These are phyloP conservation scores for Paramormyrops kingsleyae DNA, from an alignment of 2,113 vertebrate species.

Conservation along the genomic window DNA sequence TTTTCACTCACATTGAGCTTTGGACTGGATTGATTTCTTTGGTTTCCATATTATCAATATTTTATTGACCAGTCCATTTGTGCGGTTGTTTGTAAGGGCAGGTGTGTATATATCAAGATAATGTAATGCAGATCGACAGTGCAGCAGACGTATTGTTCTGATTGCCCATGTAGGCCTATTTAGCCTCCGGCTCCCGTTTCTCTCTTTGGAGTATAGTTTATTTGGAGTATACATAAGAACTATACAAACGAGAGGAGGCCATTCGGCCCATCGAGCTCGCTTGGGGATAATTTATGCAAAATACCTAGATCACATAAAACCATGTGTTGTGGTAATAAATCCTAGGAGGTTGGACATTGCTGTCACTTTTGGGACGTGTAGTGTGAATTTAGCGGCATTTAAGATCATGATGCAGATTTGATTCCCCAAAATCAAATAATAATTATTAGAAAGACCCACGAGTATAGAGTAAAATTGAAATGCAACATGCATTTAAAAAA, in stretches of 20 bases:
- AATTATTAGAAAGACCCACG: too few species aligned
- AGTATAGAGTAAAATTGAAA: not conserved
- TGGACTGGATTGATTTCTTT: not conserved
- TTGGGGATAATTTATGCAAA: not conserved
- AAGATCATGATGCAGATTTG: not conserved
- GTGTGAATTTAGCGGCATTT: not conserved
- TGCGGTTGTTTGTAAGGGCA: not conserved
- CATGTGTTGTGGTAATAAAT: not conserved
- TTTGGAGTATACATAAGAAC: too few species aligned
- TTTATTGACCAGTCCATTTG: not conserved
- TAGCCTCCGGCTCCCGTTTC: not conserved
- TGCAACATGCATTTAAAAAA: not conserved
- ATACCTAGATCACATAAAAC: not conserved
- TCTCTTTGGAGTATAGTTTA: not conserved
- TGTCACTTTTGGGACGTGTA: not conserved
- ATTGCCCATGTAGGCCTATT: not conserved
- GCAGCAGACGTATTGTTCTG: not conserved
- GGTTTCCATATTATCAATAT: not conserved
- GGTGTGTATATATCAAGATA: not conserved
- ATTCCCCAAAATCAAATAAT: not conserved
- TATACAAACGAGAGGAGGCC: too few species aligned
- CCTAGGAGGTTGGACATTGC: not conserved
- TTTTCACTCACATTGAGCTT: not conserved
- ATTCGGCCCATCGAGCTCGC: too few species aligned
- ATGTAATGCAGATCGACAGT: not conserved